Evolutionary conservation across 2,113 vertebrate species (phyloP), one percentile per base, ranked within the genome.

Genomic region (Cichladusa arquata): DNA sequence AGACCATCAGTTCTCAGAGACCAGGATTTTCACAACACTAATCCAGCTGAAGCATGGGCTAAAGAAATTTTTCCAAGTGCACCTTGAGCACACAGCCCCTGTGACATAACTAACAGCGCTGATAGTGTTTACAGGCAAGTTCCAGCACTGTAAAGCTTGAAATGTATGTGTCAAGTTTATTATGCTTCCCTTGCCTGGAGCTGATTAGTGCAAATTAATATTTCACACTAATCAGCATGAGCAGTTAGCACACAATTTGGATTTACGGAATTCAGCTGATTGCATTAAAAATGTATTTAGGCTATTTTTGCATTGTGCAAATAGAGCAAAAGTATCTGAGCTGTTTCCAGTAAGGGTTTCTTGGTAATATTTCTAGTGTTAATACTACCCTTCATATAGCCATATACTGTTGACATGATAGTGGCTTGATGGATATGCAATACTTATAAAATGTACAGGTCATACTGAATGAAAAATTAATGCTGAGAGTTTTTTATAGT

Each of bases 161-260:
- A 96, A 96, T 96, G 80, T 93, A 96, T 93, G 92, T 97, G 96
- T 96, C 95, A 97, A 95, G 88, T 94, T 97, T 97, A 97, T 97
- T 97, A 96, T 97, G 96, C 94, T 96, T 92, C 65, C 29, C 69
- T 94, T 95, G 93, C 92, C 86, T 96, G 53, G 6, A 78, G 95
- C 92, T 97, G 96, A 97, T 97, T 96, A 97, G 96, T 96, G 95
- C 93, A 97, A 97, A 96, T 97, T 97, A 97, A 97, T 97, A 97
- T 97, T 97, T 97, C 96, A 96, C 96, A 95, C 95, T 96, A 96
- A 97, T 97, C 96, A 97, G 72, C 94, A 93, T 94, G 90, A 97
- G 86, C 95, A 94, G 93, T 97, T 96, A 97, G 77, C 92, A 92
- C 95, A 97, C 95, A 94, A 94, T 96, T 97, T 97, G 95, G 88